Evolutionary conservation across 2,888 invertebrate species (phyloP).

Genomic region (Itoplectis maculator): DNA sequence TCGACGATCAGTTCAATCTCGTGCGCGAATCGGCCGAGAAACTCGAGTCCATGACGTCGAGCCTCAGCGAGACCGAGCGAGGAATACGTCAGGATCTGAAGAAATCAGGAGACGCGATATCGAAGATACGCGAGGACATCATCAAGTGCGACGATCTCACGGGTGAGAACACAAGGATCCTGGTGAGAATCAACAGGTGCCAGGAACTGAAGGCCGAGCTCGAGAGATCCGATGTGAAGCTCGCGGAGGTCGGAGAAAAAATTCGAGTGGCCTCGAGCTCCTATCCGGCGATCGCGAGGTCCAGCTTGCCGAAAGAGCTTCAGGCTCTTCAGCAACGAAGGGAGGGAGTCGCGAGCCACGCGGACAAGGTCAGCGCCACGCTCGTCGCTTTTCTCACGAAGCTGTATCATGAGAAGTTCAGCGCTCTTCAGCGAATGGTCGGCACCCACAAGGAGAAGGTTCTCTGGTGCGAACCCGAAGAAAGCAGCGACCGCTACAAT

Average conservation of each 20-base stretch:
- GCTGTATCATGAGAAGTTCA: slow-evolving; percentile 93
- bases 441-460: slow-evolving; percentile 94
- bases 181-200: slow-evolving; percentile 91
- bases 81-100: slow-evolving; percentile 90
- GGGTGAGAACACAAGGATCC: slow-evolving; percentile 93
- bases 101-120: slow-evolving; percentile 89
- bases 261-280: slow-evolving; percentile 90
- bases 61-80: slow-evolving; percentile 91
- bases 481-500: slow-evolving; percentile 95
- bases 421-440: slow-evolving; percentile 92
- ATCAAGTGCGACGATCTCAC: slow-evolving; percentile 95
- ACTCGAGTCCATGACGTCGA: slow-evolving; percentile 90
- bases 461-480: slow-evolving; percentile 95
- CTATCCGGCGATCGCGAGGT: slow-evolving; percentile 92
- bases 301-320: slow-evolving; percentile 92
- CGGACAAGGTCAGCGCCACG: slow-evolving; percentile 91
- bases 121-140: slow-evolving; percentile 92
- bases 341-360: slow-evolving; percentile 91
- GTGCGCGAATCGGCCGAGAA: slow-evolving; percentile 90
- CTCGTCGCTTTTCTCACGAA: slow-evolving; percentile 94
- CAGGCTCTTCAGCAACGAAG: slow-evolving; percentile 93
- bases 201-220: slow-evolving; percentile 90
- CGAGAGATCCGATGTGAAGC: slow-evolving; percentile 88
- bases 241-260: slow-evolving; percentile 89
- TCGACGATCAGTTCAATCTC: slow-evolving; percentile 91